Evolutionary conservation across 2,888 invertebrate species (phyloP).

Genomic region (Patella pellucida): DNA sequence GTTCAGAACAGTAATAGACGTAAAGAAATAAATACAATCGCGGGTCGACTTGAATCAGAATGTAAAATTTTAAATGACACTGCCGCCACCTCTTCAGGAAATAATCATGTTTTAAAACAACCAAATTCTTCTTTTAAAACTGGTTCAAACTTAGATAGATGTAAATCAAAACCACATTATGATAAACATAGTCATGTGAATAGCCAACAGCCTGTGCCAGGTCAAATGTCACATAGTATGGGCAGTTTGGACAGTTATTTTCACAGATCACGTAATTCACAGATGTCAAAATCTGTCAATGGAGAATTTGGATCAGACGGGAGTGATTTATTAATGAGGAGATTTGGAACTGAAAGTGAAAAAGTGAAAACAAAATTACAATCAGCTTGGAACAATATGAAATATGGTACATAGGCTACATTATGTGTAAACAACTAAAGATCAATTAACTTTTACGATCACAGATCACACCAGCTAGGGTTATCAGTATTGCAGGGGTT

Average conservation of each 20-base stretch:
- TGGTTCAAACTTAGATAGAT: background rate
- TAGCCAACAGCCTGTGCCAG: background rate
- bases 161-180: background rate
- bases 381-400: conserved; percentile 93
- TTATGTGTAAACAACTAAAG: too few relatives aligned
- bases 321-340: background rate
- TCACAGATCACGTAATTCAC: background rate
- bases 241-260: background rate
- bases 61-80: background rate
- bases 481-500: too few relatives aligned
- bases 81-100: background rate
- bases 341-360: conserved; percentile 72
- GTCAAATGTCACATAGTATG: conserved; percentile 4
- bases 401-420: conserved; percentile 77
- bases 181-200: conserved; percentile 1
- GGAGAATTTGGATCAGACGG: background rate
- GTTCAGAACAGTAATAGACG: conserved; percentile 4
- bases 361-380: conserved; percentile 84
- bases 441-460: too few relatives aligned
- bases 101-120: too few relatives aligned
- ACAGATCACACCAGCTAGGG: too few relatives aligned
- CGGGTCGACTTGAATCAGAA: conserved; percentile 25
- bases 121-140: background rate
- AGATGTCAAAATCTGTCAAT: background rate
- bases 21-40: conserved; percentile 21